A percentile compares a stretch with the other conserved stretches of the same genome.
These are phyloP conservation scores for Tetrapedia diversipes DNA, from an alignment of 2,888 invertebrate genomes.

Conservation along the genomic window DNA sequence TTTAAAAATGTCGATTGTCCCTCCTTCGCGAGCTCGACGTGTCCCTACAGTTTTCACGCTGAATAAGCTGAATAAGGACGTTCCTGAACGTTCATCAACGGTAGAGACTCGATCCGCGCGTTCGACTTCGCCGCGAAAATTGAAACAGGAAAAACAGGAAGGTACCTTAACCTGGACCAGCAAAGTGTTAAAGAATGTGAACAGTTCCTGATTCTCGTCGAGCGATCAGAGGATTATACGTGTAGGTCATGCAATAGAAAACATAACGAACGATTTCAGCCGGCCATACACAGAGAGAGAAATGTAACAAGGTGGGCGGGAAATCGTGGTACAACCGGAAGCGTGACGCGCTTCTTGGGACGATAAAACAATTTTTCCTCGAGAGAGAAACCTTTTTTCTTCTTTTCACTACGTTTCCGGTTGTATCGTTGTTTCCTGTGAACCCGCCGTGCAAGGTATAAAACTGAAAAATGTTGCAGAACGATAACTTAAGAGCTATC, in stretches of 20 bases:
- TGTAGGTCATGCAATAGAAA: slow-evolving; percentile 48
- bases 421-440: slow-evolving; percentile 13
- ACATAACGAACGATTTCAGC: slow-evolving; percentile 37
- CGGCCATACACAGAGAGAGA: slow-evolving; percentile 35
- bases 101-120: background rate
- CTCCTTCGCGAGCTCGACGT: background rate
- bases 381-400: background rate
- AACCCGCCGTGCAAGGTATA: slow-evolving; percentile 11
- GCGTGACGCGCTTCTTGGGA: background rate
- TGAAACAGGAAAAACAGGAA: background rate
- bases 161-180: slow-evolving; percentile 1
- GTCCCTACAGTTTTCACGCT: background rate
- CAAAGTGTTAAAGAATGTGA: slow-evolving; percentile 34
- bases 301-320: slow-evolving; percentile 1
- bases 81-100: background rate
- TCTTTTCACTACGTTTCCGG: background rate
- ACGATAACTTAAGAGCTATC: slow-evolving; percentile 10
- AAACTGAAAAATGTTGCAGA: slow-evolving; percentile 11
- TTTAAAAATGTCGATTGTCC: slow-evolving; percentile 1
- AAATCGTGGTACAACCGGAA: slow-evolving; percentile 4
- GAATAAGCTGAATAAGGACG: background rate
- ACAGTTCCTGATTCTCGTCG: slow-evolving; percentile 14
- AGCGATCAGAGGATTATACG: slow-evolving; percentile 21
- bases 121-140: background rate
- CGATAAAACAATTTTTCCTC: background rate